Percentiles rank a stretch among this genome's conserved stretches.
Conservation (phyloP, 1,140 invertebrate genomes). For the Eupeodes corollae region DNA sequence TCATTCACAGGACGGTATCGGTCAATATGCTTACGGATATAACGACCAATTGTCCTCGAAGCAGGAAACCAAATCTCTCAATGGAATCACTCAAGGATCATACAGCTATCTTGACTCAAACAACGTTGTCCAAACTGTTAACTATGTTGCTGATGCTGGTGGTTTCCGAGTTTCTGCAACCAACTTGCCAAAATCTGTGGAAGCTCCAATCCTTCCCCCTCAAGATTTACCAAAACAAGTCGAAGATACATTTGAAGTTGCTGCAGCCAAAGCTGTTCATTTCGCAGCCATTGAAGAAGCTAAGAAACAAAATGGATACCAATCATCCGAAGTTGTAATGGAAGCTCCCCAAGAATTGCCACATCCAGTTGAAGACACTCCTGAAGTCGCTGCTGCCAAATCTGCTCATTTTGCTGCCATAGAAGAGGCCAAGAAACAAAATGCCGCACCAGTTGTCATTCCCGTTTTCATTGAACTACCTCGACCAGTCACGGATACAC, state of each 20-base stretch:
- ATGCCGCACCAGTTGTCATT: too few species aligned
- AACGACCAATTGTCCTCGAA: constrained; percentile 45
- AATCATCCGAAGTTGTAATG: too few species aligned
- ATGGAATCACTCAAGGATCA: constrained; percentile 48
- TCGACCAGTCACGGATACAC: constrained; percentile 27
- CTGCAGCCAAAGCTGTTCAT: constrained; percentile 7
- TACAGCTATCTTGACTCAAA: constrained; percentile 48
- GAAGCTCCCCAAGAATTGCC: too few species aligned
- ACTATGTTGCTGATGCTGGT: constrained; percentile 43
- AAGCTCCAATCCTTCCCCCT: constrained; percentile 17
- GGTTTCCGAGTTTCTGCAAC: constrained; percentile 50
- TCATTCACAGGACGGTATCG: constrained; percentile 47
- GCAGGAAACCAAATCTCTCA: constrained; percentile 43
- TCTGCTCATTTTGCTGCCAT: constrained; percentile 11
- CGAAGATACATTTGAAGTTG: constrained; percentile 22
- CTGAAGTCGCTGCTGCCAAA: constrained; percentile 33
- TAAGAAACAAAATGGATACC: too few species aligned
- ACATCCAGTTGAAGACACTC: constrained; percentile 27
- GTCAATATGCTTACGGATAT: constrained; percentile 52
- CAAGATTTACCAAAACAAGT: neutral
- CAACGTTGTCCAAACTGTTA: constrained; percentile 44
- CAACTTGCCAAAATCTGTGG: constrained; percentile 41
- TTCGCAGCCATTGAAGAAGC: constrained; percentile 2
- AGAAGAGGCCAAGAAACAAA: too few species aligned
- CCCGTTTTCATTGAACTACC: constrained; percentile 12